A percentile compares a stretch with the other conserved stretches of the same genome.
These are phyloP conservation scores for Bilobella aurantiaca DNA, from an alignment of 1,140 invertebrate genomes.

Conservation along the genomic window DNA sequence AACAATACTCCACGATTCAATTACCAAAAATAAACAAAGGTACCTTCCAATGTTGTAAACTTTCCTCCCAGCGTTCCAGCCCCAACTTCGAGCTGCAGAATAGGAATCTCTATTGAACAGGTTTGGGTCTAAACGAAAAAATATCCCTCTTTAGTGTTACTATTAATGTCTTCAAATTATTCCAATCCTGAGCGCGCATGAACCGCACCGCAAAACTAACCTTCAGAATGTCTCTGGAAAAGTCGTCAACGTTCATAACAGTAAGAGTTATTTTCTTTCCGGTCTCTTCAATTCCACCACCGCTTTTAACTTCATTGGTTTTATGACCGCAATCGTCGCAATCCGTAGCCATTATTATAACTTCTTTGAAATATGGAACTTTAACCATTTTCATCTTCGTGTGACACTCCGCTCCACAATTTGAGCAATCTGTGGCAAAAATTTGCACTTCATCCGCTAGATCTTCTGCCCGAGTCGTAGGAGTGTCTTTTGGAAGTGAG, in stretches of 20 bases:
- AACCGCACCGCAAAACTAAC: slow-evolving; percentile 40
- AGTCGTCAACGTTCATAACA: slow-evolving; percentile 62
- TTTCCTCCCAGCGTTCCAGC: slow-evolving; percentile 75
- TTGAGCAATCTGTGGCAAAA: slow-evolving; percentile 79
- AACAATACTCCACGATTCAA: neutral
- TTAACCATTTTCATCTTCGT: slow-evolving; percentile 96
- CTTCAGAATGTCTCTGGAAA: slow-evolving; percentile 86
- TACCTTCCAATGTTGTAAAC: slow-evolving; percentile 87
- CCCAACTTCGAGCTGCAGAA: slow-evolving; percentile 78
- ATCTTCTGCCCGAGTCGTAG: slow-evolving; percentile 50
- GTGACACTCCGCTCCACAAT: slow-evolving; percentile 66
- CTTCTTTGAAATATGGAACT: slow-evolving; percentile 94
- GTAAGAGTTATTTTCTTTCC: slow-evolving; percentile 69
- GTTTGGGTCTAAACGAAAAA: slow-evolving; percentile 67
- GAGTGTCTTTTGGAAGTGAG: too few relatives aligned
- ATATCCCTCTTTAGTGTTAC: too few relatives aligned
- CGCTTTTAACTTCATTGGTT: slow-evolving; percentile 93
- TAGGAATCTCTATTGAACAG: slow-evolving; percentile 74
- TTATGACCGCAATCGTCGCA: slow-evolving; percentile 83
- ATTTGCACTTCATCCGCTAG: slow-evolving; percentile 64
- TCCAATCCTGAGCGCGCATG: neutral
- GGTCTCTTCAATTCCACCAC: slow-evolving; percentile 72
- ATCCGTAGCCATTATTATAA: slow-evolving; percentile 89
- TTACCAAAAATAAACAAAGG: slow-evolving; percentile 1
- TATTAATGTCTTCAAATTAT: too few relatives aligned